Base-by-base conservation (phyloP, 2,888 invertebrate species). In the Teleiodes luculella region DNA sequence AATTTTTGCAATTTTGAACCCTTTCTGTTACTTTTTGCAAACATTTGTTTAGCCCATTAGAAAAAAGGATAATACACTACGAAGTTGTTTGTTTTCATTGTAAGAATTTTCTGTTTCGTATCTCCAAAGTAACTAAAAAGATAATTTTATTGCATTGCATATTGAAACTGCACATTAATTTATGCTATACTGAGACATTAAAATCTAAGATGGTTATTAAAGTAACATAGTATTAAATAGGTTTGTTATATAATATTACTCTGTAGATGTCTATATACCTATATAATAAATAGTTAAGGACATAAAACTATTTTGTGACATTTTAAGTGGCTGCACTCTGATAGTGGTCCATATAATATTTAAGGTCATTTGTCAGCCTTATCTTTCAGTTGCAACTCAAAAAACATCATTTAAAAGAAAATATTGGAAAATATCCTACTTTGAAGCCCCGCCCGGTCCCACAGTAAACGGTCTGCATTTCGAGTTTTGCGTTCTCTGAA, bases 1-100 rank as follows among this genome's bases (percentile, higher is more conserved):
- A 67, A 14, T 31, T 49, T 28, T 76, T 74, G 70, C 68, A 57
- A 70, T 65, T 59, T 75, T 70, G 86, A 85, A 78, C 84, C 86
- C 79, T 85, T 84, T 66, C 14, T 64, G 61, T 60, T 54, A 66
- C 62, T 78, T 79, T 43, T 43, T 28, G 43, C 43, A 43, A 43
- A 37, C 7, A n/a, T n/a, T n/a, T 35, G 4, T 35, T 35, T 35
- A n/a, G 35, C 35, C 1, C 3, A 20, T 11, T 18, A 3, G 11
- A 20, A 41, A 18, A 41, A 11, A 8, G 10, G 39, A 60, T 58
- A 68, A 66, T 62, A 41, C 58, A 53, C 59, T 57, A 57, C 52
- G 53, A 61, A 57, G 39, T 41, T 49, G 53, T 63, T 63, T 64
- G 65, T 63, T 61, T 61, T 62, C 30, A 64, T 61, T 63, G 61